phyloP scores from a whole-genome alignment of 2,888 invertebrate genomes.

The Trissoscelio sp. region DNA sequence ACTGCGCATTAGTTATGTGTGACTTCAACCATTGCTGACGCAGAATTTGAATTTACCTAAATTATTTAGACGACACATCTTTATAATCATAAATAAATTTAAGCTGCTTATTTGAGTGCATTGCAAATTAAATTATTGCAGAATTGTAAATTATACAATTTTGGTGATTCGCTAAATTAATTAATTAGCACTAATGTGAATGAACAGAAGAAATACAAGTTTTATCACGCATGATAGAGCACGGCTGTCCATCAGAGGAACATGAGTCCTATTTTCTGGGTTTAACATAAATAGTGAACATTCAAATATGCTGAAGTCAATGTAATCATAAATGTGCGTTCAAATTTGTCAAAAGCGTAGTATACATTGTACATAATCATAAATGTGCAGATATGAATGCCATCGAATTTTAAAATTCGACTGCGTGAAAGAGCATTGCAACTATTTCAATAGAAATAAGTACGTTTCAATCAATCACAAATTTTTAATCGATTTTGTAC shows the following conservation, averaged over 20 bases:
- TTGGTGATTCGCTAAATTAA: not conserved
- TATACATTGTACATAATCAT: not conserved
- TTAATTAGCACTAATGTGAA: not conserved
- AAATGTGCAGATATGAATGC: too few relatives aligned
- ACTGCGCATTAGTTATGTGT: conserved; percentile 15
- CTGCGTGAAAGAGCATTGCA: too few relatives aligned
- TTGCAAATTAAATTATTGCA: not conserved
- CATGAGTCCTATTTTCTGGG: not conserved
- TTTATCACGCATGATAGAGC: conserved; percentile 1
- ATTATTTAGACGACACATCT: not conserved
- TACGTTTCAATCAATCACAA: conserved; percentile 2
- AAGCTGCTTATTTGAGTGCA: not conserved
- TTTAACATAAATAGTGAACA: conserved; percentile 14
- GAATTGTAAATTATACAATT: not conserved
- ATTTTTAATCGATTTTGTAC: conserved; percentile 13
- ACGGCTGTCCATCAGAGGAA: not conserved
- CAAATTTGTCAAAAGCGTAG: conserved; percentile 1
- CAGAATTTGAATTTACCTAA: conserved; percentile 1
- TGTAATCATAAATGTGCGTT: conserved; percentile 12
- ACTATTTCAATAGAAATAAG: not conserved
- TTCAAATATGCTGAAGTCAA: conserved; percentile 17
- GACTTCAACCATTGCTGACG: conserved; percentile 5
- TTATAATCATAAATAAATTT: not conserved
- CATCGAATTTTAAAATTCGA: too few relatives aligned
- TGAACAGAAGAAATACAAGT: not conserved